Evolutionary conservation across 2,797 vertebrate genomes (phyloP).

Genomic region (Pteronotus mesoamericanus): DNA sequence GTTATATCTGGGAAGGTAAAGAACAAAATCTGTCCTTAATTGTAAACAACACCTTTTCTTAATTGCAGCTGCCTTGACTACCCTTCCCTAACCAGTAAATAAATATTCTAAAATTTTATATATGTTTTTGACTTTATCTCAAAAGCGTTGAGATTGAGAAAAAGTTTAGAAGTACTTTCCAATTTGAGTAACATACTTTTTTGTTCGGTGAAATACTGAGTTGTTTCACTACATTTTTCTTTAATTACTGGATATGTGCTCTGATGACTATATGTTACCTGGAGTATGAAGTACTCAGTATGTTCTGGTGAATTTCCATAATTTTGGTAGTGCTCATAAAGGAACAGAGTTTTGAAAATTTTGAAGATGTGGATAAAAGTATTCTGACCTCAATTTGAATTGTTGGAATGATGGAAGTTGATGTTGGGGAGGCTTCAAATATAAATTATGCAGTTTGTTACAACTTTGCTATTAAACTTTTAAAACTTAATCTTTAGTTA

Average conservation of each 20-base stretch:
- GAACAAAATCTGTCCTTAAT: not conserved
- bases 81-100: not conserved
- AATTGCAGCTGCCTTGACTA: not conserved
- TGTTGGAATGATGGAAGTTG: not conserved
- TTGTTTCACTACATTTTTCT: not conserved
- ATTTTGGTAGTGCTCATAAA: not conserved
- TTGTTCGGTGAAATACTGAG: constrained; percentile 29
- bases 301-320: not conserved
- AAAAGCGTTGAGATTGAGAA: not conserved
- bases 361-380: constrained; percentile 1
- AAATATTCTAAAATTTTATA: not conserved
- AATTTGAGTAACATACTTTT: not conserved
- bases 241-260: not conserved
- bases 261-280: not conserved
- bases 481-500: not conserved
- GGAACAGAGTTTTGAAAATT: constrained; percentile 4
- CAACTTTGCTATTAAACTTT: not conserved
- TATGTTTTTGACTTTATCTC: not conserved
- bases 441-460: not conserved
- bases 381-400: not conserved
- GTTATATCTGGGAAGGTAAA: not conserved
- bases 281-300: not conserved
- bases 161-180: constrained; percentile 5
- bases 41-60: not conserved
- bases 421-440: not conserved